These are phyloP conservation scores for Microcebus tavaratra DNA, from an alignment of 2,113 vertebrate species.

Conservation along the genomic window DNA sequence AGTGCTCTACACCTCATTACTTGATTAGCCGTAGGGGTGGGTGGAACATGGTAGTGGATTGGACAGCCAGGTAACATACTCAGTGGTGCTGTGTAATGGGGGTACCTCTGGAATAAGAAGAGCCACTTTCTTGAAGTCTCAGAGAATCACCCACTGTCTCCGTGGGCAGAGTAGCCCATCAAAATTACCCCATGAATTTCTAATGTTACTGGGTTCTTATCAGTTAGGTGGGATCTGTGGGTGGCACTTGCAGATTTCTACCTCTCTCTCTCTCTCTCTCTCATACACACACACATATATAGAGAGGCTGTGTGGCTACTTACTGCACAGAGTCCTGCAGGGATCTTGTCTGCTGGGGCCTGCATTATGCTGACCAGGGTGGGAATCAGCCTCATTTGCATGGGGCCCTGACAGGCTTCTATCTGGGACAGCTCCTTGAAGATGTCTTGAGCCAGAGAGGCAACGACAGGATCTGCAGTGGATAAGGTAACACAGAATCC, in stretches of 20 bases:
- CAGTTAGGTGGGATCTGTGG: neutral
- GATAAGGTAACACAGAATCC: constrained; percentile 56
- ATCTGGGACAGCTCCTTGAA: constrained; percentile 99
- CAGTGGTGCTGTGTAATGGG: neutral
- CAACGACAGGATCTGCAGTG: constrained; percentile 95
- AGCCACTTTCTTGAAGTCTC: neutral
- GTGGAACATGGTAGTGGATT: rapidly evolving
- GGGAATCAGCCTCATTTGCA: constrained; percentile 98
- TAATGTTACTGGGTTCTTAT: neutral
- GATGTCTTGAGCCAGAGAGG: constrained; percentile 97
- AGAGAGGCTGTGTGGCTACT: constrained; percentile 74
- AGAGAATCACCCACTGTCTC: neutral
- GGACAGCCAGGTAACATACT: no score
- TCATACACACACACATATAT: no score
- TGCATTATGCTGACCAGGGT: constrained; percentile 99
- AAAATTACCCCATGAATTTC: neutral
- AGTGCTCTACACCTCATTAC: neutral
- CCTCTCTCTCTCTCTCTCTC: neutral
- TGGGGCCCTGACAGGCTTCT: constrained; percentile 96
- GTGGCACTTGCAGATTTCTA: neutral
- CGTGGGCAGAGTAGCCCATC: neutral
- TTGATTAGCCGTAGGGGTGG: neutral
- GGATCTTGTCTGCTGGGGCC: constrained; percentile 97
- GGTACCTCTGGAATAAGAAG: neutral
- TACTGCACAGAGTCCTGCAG: constrained; percentile 96